Conservation (phyloP, 2,113 vertebrate genomes). For the Oncorhynchus nerka region DNA sequence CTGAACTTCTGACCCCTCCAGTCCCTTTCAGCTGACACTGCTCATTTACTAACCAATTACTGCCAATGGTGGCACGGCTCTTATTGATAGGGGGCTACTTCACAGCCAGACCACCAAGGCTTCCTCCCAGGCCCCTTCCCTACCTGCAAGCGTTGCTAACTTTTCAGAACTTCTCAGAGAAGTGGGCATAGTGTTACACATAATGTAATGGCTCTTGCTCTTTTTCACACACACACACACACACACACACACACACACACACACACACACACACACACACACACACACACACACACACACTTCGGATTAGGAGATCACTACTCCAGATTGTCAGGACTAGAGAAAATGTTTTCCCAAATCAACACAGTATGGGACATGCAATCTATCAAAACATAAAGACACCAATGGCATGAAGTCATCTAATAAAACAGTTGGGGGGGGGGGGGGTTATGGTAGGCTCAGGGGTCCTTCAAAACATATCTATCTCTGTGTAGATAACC, state of each 20-base stretch:
- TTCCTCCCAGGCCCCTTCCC: no score
- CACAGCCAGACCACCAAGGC: conserved; percentile 26
- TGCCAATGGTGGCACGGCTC: conserved; percentile 32
- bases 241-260: background rate
- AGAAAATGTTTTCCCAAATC: conserved; percentile 69
- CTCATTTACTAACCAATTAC: conserved; percentile 71
- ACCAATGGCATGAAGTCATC: conserved; percentile 59
- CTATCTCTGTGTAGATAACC: no score
- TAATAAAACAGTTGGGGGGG: conserved; percentile 44
- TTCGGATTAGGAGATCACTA: conserved; percentile 70
- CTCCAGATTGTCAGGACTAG: conserved; percentile 56
- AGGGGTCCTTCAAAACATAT: conserved; percentile 37
- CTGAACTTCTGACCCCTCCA: conserved; percentile 53
- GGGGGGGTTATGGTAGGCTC: conserved; percentile 54
- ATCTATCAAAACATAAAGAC: conserved; percentile 70
- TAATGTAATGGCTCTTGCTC: no score
- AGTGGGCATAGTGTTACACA: background rate
- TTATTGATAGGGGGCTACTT: conserved; percentile 51
- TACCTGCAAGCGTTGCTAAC: background rate
- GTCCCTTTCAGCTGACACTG: conserved; percentile 50
- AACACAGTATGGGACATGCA: conserved; percentile 56
- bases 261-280: conserved; percentile 14
- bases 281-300: background rate
- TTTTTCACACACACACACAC: background rate
- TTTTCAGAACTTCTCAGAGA: background rate